A percentile compares a stretch with the other conserved stretches of the same genome.
Conservation (phyloP, 2,888 invertebrate genomes). For the Aphidius colemani region DNA sequence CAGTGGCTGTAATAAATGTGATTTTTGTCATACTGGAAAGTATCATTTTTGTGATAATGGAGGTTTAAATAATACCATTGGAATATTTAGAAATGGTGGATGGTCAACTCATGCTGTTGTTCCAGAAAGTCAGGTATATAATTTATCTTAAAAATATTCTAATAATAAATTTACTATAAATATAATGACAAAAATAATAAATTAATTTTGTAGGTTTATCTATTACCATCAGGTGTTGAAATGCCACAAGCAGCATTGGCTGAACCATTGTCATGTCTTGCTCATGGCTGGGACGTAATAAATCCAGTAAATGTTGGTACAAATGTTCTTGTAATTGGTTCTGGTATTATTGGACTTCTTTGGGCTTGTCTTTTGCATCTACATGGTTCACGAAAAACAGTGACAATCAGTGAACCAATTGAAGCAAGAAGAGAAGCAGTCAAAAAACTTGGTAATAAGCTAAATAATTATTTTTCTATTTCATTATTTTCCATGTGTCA, state of each 20-base stretch:
- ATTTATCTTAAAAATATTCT: neutral
- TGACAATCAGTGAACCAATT: slow-evolving; percentile 73
- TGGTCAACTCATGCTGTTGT: slow-evolving; percentile 71
- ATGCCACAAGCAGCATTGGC: slow-evolving; percentile 65
- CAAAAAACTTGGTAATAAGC: slow-evolving; percentile 52
- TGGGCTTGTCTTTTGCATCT: slow-evolving; percentile 71
- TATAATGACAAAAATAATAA: neutral
- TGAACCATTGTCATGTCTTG: slow-evolving; percentile 74
- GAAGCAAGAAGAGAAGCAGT: slow-evolving; percentile 49
- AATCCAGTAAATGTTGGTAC: slow-evolving; percentile 67
- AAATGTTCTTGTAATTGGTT: slow-evolving; percentile 70
- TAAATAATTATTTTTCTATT: slow-evolving; percentile 44
- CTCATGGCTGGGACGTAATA: slow-evolving; percentile 71
- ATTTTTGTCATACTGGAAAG: slow-evolving; percentile 66
- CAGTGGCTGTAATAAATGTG: slow-evolving; percentile 68
- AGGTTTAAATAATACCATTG: slow-evolving; percentile 69
- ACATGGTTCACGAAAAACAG: slow-evolving; percentile 69
- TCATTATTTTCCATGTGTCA: neutral
- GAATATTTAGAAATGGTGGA: slow-evolving; percentile 71
- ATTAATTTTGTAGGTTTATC: slow-evolving; percentile 42
- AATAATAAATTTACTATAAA: neutral
- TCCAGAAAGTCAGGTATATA: slow-evolving; percentile 67
- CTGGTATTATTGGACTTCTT: slow-evolving; percentile 73
- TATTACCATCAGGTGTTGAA: slow-evolving; percentile 47
- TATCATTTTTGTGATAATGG: slow-evolving; percentile 70